These are phyloP conservation scores for Stenichneumon culpator DNA, from an alignment of 2,888 invertebrate species.

Conservation along the genomic window DNA sequence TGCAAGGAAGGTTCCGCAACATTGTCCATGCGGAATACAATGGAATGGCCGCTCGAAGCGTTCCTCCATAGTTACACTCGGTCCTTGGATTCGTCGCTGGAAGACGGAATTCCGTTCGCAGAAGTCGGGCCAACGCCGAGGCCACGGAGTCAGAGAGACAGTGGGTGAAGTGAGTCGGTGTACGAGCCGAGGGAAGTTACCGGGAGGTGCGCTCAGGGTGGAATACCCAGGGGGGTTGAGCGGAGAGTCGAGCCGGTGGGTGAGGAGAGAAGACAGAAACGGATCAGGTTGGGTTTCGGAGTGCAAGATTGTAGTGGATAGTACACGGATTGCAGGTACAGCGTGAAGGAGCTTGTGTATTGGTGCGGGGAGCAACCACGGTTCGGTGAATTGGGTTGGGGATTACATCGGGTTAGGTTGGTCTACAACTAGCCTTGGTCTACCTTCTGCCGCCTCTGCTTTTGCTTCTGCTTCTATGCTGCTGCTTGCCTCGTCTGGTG, in stretches of 20 bases:
- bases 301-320: slow-evolving; percentile 19
- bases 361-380: slow-evolving; percentile 36
- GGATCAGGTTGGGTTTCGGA: slow-evolving; percentile 20
- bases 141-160: slow-evolving; percentile 16
- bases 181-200: not conserved
- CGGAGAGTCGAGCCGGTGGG: slow-evolving; percentile 28
- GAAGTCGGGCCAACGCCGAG: slow-evolving; percentile 19
- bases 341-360: slow-evolving; percentile 18
- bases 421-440: slow-evolving; percentile 82
- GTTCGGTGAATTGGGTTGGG: slow-evolving; percentile 75
- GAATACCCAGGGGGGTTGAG: slow-evolving; percentile 33
- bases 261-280: slow-evolving; percentile 43
- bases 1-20: too few relatives aligned
- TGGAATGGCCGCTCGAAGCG: not conserved
- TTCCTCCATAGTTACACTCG: not conserved
- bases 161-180: slow-evolving; percentile 47
- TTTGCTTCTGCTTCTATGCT: slow-evolving; percentile 49
- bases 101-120: slow-evolving; percentile 54
- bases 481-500: slow-evolving; percentile 55
- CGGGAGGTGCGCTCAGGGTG: slow-evolving; percentile 23
- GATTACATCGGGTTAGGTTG: slow-evolving; percentile 82
- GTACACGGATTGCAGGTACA: slow-evolving; percentile 11
- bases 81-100: slow-evolving; percentile 27
- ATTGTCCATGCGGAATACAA: not conserved
- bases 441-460: slow-evolving; percentile 45